Percentiles rank a stretch among this genome's conserved stretches.
These are phyloP conservation scores for Cryptosula pallasiana DNA, from an alignment of 2,888 invertebrate genomes.

Conservation along the genomic window DNA sequence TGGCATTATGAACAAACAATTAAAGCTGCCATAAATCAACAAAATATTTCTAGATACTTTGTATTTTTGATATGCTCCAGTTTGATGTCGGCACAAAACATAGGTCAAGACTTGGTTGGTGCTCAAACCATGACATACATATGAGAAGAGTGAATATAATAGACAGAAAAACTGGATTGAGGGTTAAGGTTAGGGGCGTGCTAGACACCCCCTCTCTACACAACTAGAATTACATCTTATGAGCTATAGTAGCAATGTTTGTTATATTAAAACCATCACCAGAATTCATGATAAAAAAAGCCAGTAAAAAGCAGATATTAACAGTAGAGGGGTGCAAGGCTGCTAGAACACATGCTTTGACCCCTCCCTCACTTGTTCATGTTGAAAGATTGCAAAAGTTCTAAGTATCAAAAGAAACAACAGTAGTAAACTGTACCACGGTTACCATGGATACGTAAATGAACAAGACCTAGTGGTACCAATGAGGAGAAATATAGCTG, in stretches of 20 bases:
- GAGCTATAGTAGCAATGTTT: neutral
- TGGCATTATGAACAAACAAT: too few relatives aligned
- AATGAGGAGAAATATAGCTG: neutral
- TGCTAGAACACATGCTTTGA: neutral
- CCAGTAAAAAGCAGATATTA: neutral
- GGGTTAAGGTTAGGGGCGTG: neutral
- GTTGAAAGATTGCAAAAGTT: conserved; percentile 6
- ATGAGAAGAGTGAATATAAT: neutral
- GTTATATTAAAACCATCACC: conserved; percentile 23
- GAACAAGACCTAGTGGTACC: too few relatives aligned
- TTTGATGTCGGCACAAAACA: neutral
- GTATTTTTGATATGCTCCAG: neutral
- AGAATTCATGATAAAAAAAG: conserved; percentile 21
- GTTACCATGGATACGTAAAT: too few relatives aligned
- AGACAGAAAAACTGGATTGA: neutral
- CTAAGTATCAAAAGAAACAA: neutral
- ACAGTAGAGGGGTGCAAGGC: neutral
- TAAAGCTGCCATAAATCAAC: too few relatives aligned
- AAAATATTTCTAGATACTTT: neutral
- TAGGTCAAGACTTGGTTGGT: neutral
- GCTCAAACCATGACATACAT: neutral
- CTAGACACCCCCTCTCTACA: neutral
- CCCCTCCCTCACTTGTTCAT: neutral
- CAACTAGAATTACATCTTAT: neutral
- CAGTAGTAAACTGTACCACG: too few relatives aligned